phyloP scores from a whole-genome alignment of 2,113 vertebrate species.

The Erythrocercus mccallii region DNA sequence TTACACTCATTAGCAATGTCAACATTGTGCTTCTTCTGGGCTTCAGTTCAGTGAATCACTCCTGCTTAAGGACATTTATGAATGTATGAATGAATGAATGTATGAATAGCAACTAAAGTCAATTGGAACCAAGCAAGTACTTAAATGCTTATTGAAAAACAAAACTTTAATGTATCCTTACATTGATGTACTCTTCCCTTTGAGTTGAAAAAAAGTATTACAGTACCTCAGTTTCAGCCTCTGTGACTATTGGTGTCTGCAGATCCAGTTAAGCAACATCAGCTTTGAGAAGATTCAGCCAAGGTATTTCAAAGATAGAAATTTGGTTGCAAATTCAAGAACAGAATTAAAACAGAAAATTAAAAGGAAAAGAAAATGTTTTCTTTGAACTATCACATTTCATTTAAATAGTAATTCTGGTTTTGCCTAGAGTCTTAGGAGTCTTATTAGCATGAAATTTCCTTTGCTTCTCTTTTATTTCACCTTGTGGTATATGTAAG shows the following conservation, averaged over 20 bases:
- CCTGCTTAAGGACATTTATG: neutral
- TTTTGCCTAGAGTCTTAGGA: neutral
- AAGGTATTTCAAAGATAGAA: neutral
- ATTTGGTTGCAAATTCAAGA: neutral
- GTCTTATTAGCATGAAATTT: neutral
- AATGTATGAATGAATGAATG: no score
- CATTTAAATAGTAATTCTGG: neutral
- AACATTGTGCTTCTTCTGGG: neutral
- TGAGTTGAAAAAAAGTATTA: neutral
- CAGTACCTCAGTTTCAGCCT: neutral
- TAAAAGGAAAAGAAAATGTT: neutral
- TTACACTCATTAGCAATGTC: neutral
- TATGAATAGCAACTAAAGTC: neutral
- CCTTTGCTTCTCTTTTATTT: neutral
- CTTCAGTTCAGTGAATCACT: neutral
- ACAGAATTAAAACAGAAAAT: neutral
- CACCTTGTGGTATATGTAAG: neutral
- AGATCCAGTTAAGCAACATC: neutral
- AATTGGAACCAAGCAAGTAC: neutral
- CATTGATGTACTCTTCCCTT: neutral
- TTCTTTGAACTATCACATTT: neutral
- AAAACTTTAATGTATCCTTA: neutral
- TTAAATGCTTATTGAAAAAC: neutral
- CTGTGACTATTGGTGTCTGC: neutral
- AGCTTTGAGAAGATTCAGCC: neutral